Percentiles rank a stretch among this genome's conserved stretches.
Evolutionary conservation across 2,888 invertebrate genomes (phyloP).

Genomic region (Magallana nippona): DNA sequence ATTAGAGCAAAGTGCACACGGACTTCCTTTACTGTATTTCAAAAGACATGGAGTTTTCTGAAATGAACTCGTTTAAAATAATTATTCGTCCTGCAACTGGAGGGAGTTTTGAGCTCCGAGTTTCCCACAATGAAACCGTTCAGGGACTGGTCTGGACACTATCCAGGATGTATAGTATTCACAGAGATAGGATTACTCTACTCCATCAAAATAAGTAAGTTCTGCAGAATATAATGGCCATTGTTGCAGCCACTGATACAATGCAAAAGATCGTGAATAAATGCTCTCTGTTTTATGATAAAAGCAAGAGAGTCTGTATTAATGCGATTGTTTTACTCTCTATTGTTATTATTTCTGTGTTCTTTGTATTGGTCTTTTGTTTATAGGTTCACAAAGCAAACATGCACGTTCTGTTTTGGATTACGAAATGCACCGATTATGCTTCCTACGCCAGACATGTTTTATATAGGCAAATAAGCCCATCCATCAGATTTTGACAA

Average conservation of each 20-base stretch:
- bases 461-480: neutral
- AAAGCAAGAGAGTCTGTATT: too few species aligned
- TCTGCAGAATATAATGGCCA: neutral
- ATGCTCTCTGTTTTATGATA: too few species aligned
- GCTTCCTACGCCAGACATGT: too few species aligned
- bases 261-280: neutral
- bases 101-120: slow-evolving; percentile 45
- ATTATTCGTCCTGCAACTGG: slow-evolving; percentile 50
- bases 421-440: too few species aligned
- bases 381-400: too few species aligned
- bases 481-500: slow-evolving; percentile 26
- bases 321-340: too few species aligned
- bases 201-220: slow-evolving; percentile 49
- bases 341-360: too few species aligned
- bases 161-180: slow-evolving; percentile 47
- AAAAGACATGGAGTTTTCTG: neutral
- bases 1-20: neutral
- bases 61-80: slow-evolving; percentile 38
- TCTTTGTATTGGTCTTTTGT: too few species aligned
- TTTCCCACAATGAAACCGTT: slow-evolving; percentile 44
- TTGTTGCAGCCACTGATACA: neutral
- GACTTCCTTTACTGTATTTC: neutral
- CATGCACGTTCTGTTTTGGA: too few species aligned
- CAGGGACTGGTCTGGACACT: slow-evolving; percentile 48
- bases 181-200: slow-evolving; percentile 46